phyloP scores from a whole-genome alignment of 2,797 vertebrate genomes.

The Aphelocoma californica region DNA sequence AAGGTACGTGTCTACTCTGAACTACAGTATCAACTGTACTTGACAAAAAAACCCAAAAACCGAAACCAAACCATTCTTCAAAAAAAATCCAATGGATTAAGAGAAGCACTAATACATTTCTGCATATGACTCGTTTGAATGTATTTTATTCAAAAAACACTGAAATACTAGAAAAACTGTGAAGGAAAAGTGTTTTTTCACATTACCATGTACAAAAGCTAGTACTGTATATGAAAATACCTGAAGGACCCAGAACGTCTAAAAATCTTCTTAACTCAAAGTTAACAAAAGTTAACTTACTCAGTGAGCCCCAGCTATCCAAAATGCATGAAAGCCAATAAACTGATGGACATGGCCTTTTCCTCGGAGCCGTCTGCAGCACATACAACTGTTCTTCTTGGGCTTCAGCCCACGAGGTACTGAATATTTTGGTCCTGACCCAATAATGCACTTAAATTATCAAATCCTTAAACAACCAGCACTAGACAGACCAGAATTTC shows the following conservation, averaged over 20 bases:
- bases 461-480: constrained; percentile 15
- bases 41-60: neutral
- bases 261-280: neutral
- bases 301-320: neutral
- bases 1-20: neutral
- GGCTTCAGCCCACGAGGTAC: neutral
- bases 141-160: neutral
- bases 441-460: constrained; percentile 44
- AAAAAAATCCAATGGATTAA: neutral
- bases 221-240: neutral
- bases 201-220: neutral
- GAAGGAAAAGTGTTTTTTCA: neutral
- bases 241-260: neutral
- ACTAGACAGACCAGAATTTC: constrained; percentile 15
- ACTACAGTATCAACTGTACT: neutral
- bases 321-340: neutral
- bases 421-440: neutral
- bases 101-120: neutral
- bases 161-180: neutral
- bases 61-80: neutral
- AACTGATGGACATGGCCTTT: neutral
- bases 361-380: neutral
- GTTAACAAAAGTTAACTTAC: neutral
- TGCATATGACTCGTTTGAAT: neutral
- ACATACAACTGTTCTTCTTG: neutral